phyloP scores from a whole-genome alignment of 2,888 invertebrate species.

The Azorinus chamasolen region DNA sequence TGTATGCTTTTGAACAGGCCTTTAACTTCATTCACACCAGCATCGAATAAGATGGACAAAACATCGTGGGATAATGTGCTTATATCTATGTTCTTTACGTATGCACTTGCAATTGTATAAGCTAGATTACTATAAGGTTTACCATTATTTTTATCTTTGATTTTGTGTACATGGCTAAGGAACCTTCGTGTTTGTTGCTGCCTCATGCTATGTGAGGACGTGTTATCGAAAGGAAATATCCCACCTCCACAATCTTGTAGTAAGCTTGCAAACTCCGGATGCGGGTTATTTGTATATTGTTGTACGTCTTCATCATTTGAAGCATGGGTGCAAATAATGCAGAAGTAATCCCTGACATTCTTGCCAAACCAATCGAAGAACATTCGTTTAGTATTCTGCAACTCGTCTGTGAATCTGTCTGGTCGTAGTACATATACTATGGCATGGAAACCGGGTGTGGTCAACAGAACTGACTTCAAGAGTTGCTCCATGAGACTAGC shows the following conservation, averaged over 20 bases:
- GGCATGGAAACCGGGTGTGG: constrained; percentile 28
- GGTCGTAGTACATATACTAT: constrained; percentile 23
- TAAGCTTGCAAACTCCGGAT: constrained; percentile 9
- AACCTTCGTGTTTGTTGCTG: too few species aligned
- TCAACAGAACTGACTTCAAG: constrained; percentile 7
- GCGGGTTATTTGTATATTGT: not conserved
- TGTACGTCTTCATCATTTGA: not conserved
- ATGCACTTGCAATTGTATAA: too few species aligned
- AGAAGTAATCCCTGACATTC: constrained; percentile 3
- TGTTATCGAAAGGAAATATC: constrained; percentile 19
- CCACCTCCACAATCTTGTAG: constrained; percentile 12
- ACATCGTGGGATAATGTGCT: too few species aligned
- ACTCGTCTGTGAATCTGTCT: constrained; percentile 32
- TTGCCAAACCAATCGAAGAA: constrained; percentile 21
- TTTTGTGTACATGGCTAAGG: too few species aligned
- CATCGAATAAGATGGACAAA: too few species aligned
- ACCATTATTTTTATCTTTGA: too few species aligned
- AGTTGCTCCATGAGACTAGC: constrained; percentile 8
- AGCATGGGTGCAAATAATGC: constrained; percentile 13
- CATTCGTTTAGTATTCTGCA: constrained; percentile 8
- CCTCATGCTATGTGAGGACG: too few species aligned
- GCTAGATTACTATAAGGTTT: too few species aligned
- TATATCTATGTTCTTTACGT: too few species aligned
- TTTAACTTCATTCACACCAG: too few species aligned
- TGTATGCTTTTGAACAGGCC: too few species aligned